Conservation (phyloP, 2,797 vertebrate species). For the Phataginus tricuspis region DNA sequence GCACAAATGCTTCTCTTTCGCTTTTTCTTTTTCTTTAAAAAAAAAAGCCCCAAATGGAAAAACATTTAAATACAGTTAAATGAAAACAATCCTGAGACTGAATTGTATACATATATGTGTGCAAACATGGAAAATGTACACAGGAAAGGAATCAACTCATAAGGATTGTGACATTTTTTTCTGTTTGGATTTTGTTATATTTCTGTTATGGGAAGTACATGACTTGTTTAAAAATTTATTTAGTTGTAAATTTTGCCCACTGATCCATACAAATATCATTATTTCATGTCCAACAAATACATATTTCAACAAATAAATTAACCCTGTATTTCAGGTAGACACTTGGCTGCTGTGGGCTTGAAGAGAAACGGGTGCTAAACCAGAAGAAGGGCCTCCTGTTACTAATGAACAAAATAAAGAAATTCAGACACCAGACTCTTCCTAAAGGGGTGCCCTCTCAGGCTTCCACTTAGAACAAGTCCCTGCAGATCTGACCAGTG, state of each 20-base stretch:
- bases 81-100: not conserved
- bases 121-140: not conserved
- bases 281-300: not conserved
- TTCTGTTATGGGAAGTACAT: not conserved
- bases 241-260: not conserved
- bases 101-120: not conserved
- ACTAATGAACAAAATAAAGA: too few relatives aligned
- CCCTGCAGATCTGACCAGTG: too few relatives aligned
- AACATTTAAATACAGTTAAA: not conserved
- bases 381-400: not conserved
- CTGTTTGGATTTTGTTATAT: not conserved
- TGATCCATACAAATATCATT: not conserved
- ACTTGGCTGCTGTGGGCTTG: not conserved
- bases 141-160: not conserved
- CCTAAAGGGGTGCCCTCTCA: fast-evolving
- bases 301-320: not conserved
- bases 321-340: too few relatives aligned
- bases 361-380: not conserved
- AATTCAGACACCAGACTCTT: fast-evolving
- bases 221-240: not conserved
- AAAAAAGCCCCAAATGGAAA: slow-evolving; percentile 18
- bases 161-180: not conserved
- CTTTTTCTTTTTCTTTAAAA: not conserved
- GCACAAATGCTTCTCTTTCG: not conserved
- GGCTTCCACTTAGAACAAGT: not conserved